phyloP scores from a whole-genome alignment of 2,888 invertebrate genomes.

The Lomographa bimaculata region DNA sequence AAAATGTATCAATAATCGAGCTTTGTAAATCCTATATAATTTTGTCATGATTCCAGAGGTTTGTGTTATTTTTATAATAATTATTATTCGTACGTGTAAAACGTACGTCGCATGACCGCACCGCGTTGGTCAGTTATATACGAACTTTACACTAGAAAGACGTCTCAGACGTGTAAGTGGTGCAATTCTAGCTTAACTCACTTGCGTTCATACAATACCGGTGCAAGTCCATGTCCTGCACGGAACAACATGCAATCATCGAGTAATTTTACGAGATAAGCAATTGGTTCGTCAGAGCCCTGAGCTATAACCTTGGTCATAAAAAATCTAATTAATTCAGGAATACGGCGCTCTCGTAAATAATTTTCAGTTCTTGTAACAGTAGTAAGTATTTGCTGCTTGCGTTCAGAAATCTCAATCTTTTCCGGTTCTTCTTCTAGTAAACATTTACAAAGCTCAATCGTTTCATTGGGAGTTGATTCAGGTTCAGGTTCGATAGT shows the following conservation, averaged over 20 bases:
- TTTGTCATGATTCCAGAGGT: no score
- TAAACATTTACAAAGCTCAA: slow-evolving; percentile 55
- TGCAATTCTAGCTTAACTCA: no score
- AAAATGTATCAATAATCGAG: no score
- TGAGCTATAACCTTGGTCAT: slow-evolving; percentile 60
- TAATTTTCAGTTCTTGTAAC: slow-evolving; percentile 63
- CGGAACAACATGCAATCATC: slow-evolving; percentile 72
- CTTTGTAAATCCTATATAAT: no score
- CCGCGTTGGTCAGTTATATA: no score
- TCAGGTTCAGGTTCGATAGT: no score
- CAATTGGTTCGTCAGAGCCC: slow-evolving; percentile 46
- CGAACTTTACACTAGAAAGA: no score
- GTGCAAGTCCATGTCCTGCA: slow-evolving; percentile 61
- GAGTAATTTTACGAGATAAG: slow-evolving; percentile 55
- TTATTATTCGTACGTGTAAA: no score
- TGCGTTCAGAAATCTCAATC: slow-evolving; percentile 47
- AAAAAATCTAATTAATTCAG: slow-evolving; percentile 65
- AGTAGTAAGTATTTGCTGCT: slow-evolving; percentile 49
- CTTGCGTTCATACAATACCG: slow-evolving; percentile 66
- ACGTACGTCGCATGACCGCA: no score
- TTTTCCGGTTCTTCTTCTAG: slow-evolving; percentile 39
- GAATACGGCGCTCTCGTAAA: slow-evolving; percentile 63
- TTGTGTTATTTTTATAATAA: no score
- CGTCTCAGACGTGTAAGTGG: no score
- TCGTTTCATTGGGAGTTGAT: no score